Base-by-base conservation (phyloP, 64 coral and sea anemone species). In the Porites lutea region DNA sequence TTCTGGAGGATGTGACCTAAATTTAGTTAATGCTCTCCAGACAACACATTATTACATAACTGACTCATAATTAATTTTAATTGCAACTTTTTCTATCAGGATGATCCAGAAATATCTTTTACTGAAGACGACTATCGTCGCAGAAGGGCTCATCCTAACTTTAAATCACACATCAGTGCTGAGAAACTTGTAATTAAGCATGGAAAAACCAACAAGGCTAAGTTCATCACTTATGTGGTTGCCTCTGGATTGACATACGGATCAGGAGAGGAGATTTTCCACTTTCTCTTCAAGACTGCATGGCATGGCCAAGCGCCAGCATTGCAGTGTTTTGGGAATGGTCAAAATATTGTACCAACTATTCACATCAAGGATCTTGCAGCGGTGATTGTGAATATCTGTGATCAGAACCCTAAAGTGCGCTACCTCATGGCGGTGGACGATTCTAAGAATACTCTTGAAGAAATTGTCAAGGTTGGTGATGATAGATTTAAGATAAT, bases 81-180 rank as follows among this genome's bases (percentile, higher is more conserved):
- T 81, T 27, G 2, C 8, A 44, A 54, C 15, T 8, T 81, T 58
- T 59, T 74, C 60, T 59, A 43, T 16, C 57, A 99, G 97, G 97
- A 99, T 64, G 97, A 99, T 16, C 97, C 97, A 85, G 97, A 99
- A 52, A 99, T 99, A 52, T 92, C 97, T 18, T 99, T 99, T 69
- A 99, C 97, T 73, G 97, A 99, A 82, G 97, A 99, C 85, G 97
- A 99, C 75, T 99, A 99, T 65, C 74, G 97, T 10, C 94, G 94
- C 8, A 92, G 97, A 11, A 82, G 94, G 62, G 94, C 97, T 27
- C 97, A 99, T 71, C 97, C 97, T 18, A 99, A 99, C 89, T 99
- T 99, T 58, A 96, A 95, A 87, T 87, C 95, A n/a, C 97, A 99
- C 79, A 96, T 99, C 83, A 99, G 97, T 74, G 85, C 97, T 2